Percentiles rank a stretch among this genome's conserved stretches.
phyloP scores from a whole-genome alignment of 2,113 vertebrate species.

The Delphinus delphis region DNA sequence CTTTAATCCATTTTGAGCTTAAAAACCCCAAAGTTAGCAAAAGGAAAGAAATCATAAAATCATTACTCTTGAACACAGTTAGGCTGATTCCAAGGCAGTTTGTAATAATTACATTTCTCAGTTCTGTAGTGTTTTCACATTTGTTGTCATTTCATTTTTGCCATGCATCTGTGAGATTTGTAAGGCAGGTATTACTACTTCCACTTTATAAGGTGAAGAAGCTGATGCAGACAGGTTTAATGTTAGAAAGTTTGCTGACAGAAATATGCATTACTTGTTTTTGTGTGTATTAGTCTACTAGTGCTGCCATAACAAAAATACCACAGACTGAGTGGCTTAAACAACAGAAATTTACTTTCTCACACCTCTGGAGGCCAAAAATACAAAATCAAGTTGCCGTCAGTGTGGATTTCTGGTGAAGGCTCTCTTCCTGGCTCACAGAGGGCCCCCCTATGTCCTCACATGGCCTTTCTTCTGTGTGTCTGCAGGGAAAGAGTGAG shows the following conservation, averaged over 20 bases:
- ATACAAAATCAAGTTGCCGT: not conserved
- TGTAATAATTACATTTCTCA: not conserved
- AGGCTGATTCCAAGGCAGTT: not conserved
- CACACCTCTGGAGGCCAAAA: not conserved
- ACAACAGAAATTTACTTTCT: not conserved
- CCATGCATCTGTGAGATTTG: not conserved
- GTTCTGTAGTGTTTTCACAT: not conserved
- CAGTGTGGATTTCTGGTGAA: not conserved
- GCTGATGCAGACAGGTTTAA: not conserved
- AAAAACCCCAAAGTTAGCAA: no score
- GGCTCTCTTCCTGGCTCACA: not conserved
- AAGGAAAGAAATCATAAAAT: not conserved
- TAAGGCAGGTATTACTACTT: not conserved
- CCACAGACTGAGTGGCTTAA: not conserved
- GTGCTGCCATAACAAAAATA: not conserved
- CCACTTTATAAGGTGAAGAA: not conserved
- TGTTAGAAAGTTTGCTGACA: not conserved
- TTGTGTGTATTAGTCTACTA: not conserved
- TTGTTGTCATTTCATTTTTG: not conserved
- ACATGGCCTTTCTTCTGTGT: not conserved
- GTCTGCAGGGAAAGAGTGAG: not conserved
- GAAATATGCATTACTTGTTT: not conserved
- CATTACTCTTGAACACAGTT: not conserved
- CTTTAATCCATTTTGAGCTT: no score
- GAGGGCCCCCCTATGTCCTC: not conserved